Evolutionary conservation across 2,797 vertebrate genomes (phyloP).

Genomic region (Hylomyscus alleni): DNA sequence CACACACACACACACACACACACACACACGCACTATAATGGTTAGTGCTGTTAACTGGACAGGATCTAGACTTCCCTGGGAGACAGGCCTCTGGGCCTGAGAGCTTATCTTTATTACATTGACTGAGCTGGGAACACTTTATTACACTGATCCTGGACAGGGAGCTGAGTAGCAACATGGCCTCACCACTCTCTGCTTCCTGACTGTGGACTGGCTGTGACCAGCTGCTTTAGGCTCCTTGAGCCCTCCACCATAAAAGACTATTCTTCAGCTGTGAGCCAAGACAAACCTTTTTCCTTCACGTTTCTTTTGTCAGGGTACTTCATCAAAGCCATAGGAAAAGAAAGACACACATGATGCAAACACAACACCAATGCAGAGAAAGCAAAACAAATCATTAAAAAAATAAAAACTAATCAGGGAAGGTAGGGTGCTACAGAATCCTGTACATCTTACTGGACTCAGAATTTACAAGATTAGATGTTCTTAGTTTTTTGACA

Average conservation of each 20-base stretch:
- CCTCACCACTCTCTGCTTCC: not conserved
- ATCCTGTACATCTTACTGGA: not conserved
- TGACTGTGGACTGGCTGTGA: not conserved
- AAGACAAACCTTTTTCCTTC: not conserved
- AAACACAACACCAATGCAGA: not conserved
- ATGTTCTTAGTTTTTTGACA: not conserved
- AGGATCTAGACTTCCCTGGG: not conserved
- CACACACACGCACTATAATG: not conserved
- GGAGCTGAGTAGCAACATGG: not conserved
- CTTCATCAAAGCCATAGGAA: not conserved
- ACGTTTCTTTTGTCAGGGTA: not conserved
- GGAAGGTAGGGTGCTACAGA: not conserved
- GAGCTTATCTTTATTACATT: not conserved
- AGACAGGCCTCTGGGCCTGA: not conserved
- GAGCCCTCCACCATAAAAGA: not conserved
- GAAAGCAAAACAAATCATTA: not conserved
- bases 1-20: too few species aligned
- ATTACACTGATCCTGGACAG: not conserved
- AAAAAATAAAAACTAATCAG: slow-evolving; percentile 20
- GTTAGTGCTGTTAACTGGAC: not conserved
- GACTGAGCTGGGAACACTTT: not conserved
- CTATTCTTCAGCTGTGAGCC: not conserved
- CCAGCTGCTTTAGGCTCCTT: not conserved
- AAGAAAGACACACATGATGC: not conserved
- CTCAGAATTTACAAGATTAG: not conserved